Base-by-base conservation (phyloP, 2,888 invertebrate species). In the Drosophila silvestris region DNA sequence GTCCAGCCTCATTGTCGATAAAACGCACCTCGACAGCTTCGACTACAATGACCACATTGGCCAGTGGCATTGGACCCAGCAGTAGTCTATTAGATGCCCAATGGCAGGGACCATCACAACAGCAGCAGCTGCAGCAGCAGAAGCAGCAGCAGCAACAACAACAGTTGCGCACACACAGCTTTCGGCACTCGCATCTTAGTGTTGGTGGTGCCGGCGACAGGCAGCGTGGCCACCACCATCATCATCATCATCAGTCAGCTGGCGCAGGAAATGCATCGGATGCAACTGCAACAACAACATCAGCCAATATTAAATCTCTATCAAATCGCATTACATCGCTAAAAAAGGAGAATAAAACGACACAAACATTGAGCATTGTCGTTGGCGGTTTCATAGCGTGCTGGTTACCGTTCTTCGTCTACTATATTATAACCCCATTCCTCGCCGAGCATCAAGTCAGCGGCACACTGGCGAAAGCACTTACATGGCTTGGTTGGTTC, bases 401-500 rank as follows among this genome's bases (percentile, higher is more conserved):
- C 87, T 98, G 98, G 98, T 93, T 97, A 35, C 97, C 97, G 0
- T 98, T 98, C 93, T 98, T 97, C 93, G 94, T 97, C 7, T 96
- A 96, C 79, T 98, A 98, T 90, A 93, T 98, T 16, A 94, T 97
- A 1, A 96, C 96, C 4, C 97, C 97, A 7, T 97, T 97, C 89
- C 95, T 97, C 63, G 95, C 95, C 0, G 94, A 93, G 65, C 94
- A 94, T 61, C 95, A 95, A 81, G 95, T 96, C 5, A 95, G 95
- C 71, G 94, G 94, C 0, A 94, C 95, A 6, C 92, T 97, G 61
- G 96, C 97, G 95, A 96, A 96, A 56, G 95, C 96, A 63, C 93
- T 97, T 62, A 97, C 97, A 1, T 98, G 97, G 97, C 94, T 98
- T 50, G 98, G 97, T 0, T 98, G 97, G 97, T 96, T 97, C 86